Conservation (phyloP, 2,113 vertebrate species). For the Trichechus manatus region DNA sequence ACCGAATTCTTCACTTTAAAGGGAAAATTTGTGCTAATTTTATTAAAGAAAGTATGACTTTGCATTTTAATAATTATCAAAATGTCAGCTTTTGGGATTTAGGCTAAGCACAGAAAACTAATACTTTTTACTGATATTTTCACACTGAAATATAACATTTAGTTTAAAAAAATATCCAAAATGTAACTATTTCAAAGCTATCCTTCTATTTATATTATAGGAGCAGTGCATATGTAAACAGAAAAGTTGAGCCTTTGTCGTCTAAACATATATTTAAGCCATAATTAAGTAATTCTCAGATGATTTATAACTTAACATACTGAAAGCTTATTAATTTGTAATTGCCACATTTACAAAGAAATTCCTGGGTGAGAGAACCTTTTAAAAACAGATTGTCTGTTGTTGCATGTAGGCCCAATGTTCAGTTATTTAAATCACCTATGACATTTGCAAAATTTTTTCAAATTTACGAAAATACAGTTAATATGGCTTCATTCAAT, state of each 20-base stretch:
- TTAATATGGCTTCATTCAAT: conserved; percentile 64
- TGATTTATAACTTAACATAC: conserved; percentile 51
- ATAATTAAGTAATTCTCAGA: conserved; percentile 39
- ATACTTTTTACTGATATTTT: conserved; percentile 40
- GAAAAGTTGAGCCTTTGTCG: conserved; percentile 41
- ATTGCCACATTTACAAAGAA: conserved; percentile 60
- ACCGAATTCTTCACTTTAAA: conserved; percentile 34
- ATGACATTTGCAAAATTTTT: conserved; percentile 35
- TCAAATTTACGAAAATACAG: conserved; percentile 35
- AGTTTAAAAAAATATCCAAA: conserved; percentile 65
- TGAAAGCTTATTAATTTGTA: conserved; percentile 56
- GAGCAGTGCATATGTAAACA: conserved; percentile 20
- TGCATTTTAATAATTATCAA: conserved; percentile 67
- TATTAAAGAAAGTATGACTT: conserved; percentile 51
- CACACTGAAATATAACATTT: conserved; percentile 51
- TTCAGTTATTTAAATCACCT: conserved; percentile 56
- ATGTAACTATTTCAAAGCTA: conserved; percentile 41
- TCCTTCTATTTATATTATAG: conserved; percentile 36
- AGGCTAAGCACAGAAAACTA: conserved; percentile 62
- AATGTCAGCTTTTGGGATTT: conserved; percentile 49
- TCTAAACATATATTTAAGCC: conserved; percentile 36
- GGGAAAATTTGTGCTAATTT: conserved; percentile 41
- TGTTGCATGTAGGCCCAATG: conserved; percentile 8
- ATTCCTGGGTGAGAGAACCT: conserved; percentile 9
- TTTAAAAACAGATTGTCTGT: conserved; percentile 41